A percentile compares a stretch with the other conserved stretches of the same genome.
These are phyloP conservation scores for Periphyllus acericola DNA, from an alignment of 2,888 invertebrate genomes.

Conservation along the genomic window DNA sequence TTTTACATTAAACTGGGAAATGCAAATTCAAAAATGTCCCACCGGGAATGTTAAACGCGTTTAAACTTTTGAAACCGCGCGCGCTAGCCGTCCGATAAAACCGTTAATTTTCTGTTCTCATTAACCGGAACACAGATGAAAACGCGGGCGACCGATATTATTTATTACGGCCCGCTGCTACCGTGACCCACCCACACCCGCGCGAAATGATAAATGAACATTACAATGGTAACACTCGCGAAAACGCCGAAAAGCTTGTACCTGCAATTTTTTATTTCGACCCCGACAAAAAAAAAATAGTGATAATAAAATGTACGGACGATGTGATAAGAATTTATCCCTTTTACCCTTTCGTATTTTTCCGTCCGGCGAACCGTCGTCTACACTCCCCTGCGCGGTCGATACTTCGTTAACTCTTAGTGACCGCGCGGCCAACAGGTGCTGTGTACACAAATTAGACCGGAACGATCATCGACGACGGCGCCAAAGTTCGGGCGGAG, in stretches of 20 bases:
- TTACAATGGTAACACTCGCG: background rate
- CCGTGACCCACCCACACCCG: background rate
- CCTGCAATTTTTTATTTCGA: no score
- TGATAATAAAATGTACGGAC: background rate
- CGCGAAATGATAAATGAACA: slow-evolving; percentile 5
- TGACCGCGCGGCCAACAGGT: background rate
- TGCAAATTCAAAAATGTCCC: slow-evolving; percentile 31
- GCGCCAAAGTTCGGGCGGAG: background rate
- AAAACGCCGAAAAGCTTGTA: background rate
- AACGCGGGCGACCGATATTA: background rate
- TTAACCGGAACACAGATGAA: slow-evolving; percentile 33
- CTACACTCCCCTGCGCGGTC: background rate
- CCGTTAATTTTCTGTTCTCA: slow-evolving; percentile 5
- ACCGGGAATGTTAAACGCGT: background rate
- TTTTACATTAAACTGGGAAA: background rate
- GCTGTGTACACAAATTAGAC: background rate
- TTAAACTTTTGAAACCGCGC: background rate
- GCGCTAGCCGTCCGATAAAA: slow-evolving; percentile 18
- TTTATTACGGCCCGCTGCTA: background rate
- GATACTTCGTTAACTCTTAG: background rate
- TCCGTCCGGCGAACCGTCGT: background rate
- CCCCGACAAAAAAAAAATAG: background rate
- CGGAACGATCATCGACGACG: background rate
- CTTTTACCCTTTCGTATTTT: background rate
- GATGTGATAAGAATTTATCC: background rate